Evolutionary conservation across 2,797 vertebrate species (phyloP), one percentile per base, ranked within the genome.

Genomic region (Cephalopachus bancanus): DNA sequence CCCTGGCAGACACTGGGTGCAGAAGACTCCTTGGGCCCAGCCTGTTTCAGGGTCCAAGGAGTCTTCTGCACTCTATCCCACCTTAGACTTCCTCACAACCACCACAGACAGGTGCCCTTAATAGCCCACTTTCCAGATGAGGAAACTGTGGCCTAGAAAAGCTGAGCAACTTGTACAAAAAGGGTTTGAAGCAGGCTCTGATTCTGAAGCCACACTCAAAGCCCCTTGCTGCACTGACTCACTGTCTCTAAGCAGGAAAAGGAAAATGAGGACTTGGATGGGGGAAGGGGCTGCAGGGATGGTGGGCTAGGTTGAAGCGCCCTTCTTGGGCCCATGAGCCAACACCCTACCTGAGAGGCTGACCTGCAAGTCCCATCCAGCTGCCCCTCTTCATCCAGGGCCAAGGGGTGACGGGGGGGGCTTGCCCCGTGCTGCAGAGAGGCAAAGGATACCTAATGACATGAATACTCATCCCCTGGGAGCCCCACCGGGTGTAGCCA

Each of bases 31-130:
- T 37, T 37, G 37, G 37, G 37, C 37, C 37, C 37, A 37, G 37
- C 37, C 37, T 37, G 37, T 37, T 37, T 37, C 37, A 37, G 37
- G 37, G 37, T 37, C 37, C 37, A 37, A 37, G 37, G 37, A 37
- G 37, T 37, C 10, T 5, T 9, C 51, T 6, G 1, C 0, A 0
- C 3, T 15, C 30, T 2, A 30, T 59, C 10, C 7, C 1, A 0
- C 2, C 81, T 8, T 15, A 30, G 37, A 11, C 16, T 7, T 3
- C 20, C 2, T 28, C 24, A 14, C 60, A 1, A 7, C 30, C 80
- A 9, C 15, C 37, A 22, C 30, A 65, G 6, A 7, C 20, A 4
- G 24, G 80, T 4, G 51, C 88, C 7, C 0, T 10, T 24, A 9
- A 0, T 1, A 1, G 3, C 51, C 33, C 83, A 2, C 0, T 3